Conservation (phyloP, 2,888 invertebrate genomes). For the Cosmia trapezina region DNA sequence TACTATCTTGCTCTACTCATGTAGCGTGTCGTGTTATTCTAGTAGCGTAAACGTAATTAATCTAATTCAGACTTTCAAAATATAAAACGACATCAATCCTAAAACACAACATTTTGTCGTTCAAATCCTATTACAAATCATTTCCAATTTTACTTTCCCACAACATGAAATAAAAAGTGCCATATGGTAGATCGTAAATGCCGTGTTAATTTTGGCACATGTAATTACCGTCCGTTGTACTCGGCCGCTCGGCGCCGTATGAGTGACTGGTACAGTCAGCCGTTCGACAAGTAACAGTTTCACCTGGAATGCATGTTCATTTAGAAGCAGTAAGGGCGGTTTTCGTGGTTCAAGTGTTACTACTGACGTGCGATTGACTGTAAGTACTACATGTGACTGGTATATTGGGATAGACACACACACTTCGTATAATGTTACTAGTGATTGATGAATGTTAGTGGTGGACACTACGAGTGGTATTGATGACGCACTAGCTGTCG, state of each 20-base stretch:
- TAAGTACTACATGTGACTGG: conserved; percentile 6
- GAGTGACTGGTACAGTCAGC: conserved; percentile 37
- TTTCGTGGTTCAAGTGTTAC: background rate
- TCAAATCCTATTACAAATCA: background rate
- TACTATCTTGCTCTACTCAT: background rate
- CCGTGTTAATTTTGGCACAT: conserved; percentile 43
- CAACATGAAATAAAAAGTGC: conserved; percentile 18
- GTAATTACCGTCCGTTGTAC: conserved; percentile 44
- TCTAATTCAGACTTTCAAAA: background rate
- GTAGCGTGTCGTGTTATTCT: background rate
- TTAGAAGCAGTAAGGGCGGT: conserved; percentile 4
- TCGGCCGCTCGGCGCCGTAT: conserved; percentile 30
- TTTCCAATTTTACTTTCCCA: background rate
- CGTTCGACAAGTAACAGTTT: background rate
- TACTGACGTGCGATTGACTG: background rate
- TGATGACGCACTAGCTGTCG: conserved; percentile 25
- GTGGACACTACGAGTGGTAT: conserved; percentile 2
- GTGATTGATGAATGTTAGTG: conserved; percentile 38
- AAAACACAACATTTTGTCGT: background rate
- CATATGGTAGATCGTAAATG: conserved; percentile 39
- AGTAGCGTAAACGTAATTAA: background rate
- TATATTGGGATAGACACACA: conserved; percentile 38
- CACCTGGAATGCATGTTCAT: background rate
- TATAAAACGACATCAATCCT: background rate
- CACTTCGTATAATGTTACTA: conserved; percentile 39